phyloP scores from a whole-genome alignment of 2,113 vertebrate species.

The Mungos mungo region DNA sequence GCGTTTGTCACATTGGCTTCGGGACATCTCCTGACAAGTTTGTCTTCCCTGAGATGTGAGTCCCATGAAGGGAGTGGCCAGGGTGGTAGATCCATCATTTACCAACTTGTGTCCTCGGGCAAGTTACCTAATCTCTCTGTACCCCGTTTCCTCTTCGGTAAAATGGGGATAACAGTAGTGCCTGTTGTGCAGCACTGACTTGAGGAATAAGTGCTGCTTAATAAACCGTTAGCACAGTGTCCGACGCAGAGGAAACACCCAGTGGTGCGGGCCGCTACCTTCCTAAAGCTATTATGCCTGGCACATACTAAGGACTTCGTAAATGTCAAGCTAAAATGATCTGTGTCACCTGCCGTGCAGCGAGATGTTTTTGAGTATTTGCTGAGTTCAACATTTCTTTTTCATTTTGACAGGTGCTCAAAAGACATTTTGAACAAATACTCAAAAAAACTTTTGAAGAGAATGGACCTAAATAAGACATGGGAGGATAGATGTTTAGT shows the following conservation, averaged over 20 bases:
- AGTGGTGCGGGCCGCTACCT: not conserved
- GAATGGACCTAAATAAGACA: not conserved
- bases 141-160: not conserved
- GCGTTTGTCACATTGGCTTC: not conserved
- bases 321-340: slow-evolving; percentile 21
- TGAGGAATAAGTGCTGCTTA: not conserved
- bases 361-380: slow-evolving; percentile 2
- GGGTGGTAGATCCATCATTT: not conserved
- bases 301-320: not conserved
- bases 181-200: not conserved
- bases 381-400: not conserved
- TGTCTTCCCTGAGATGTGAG: slow-evolving; percentile 8
- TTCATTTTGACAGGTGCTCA: slow-evolving; percentile 32
- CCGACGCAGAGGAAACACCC: not conserved
- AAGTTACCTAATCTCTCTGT: not conserved
- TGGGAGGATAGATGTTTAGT: not conserved
- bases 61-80: not conserved
- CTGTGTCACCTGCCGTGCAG: not conserved
- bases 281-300: not conserved
- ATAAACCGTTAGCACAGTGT: not conserved
- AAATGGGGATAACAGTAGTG: not conserved
- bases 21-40: not conserved
- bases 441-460: not conserved
- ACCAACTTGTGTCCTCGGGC: not conserved
- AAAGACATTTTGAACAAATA: slow-evolving; percentile 24